Percentiles rank a stretch among this genome's conserved stretches.
phyloP scores from a whole-genome alignment of 2,888 invertebrate genomes.

The Aricia artaxerxes region DNA sequence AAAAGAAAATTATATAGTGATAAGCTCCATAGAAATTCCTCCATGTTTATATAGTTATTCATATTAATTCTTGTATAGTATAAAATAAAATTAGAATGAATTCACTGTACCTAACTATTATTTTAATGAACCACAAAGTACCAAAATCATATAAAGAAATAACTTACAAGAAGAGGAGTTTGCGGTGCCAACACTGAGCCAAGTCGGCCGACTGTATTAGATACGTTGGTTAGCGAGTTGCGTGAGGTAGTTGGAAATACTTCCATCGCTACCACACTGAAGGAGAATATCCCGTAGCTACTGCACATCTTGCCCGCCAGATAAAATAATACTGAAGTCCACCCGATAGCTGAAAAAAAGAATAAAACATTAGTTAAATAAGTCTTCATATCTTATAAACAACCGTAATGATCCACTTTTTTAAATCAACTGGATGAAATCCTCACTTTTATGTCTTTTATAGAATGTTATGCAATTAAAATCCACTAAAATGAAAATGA shows the following conservation, averaged over 20 bases:
- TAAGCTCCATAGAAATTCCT: too few relatives aligned
- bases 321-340: constrained; percentile 75
- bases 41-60: too few relatives aligned
- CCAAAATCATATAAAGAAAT: background rate
- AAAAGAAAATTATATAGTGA: too few relatives aligned
- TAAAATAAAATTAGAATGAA: too few relatives aligned
- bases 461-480: too few relatives aligned
- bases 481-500: too few relatives aligned
- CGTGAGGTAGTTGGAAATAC: constrained; percentile 85
- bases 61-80: too few relatives aligned
- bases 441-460: too few relatives aligned
- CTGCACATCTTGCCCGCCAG: constrained; percentile 84
- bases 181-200: constrained; percentile 85
- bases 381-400: background rate
- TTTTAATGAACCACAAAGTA: background rate
- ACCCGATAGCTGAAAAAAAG: constrained; percentile 57
- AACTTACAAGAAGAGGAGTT: constrained; percentile 81
- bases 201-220: constrained; percentile 83
- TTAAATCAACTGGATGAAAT: too few relatives aligned
- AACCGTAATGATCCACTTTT: background rate
- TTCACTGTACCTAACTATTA: background rate
- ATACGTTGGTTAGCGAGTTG: constrained; percentile 83
- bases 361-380: background rate
- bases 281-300: constrained; percentile 82
- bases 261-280: constrained; percentile 85